Base-by-base conservation (phyloP, 2,113 vertebrate species). In the Otus sunia region DNA sequence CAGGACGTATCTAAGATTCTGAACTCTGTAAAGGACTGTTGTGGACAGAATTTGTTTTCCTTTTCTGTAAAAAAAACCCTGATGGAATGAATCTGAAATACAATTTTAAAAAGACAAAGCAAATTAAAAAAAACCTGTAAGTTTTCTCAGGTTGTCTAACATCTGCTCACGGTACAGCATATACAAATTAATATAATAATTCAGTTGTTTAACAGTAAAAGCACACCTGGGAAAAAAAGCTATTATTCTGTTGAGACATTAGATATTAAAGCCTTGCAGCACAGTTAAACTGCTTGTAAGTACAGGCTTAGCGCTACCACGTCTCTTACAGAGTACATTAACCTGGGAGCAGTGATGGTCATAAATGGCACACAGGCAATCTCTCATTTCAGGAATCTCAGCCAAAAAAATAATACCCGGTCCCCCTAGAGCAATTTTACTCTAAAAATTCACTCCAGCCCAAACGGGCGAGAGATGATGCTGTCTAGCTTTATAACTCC, bases 391-490 rank as follows among this genome's bases (percentile, higher is more conserved):
- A 6, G 49, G 36, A 36, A 32, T 20, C 32, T 16, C 81, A 1
- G 78, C 50, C 82, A 30, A n/a, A 66, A 58, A 72, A 60, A 25
- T 0, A 90, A 45, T 3, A 45, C 12, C 17, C 74, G 41, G 55
- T 2, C 45, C 82, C 69, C 34, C 49, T 12, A 23, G n/a, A 69
- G 50, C 19, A n/a, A 25, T 7, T 27, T 37, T 8, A 16, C 39
- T 56, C 34, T 22, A 5, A 29, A 75, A 73, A 39, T 7, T 3
- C 47, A 3, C 68, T 26, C 23, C 26, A 14, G 58, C 11, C 32
- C 64, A 2, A 77, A 56, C 1, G 16, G 55, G 41, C 4, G 3
- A 10, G 58, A 12, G 58, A 26, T 14, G 29, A 0, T 26, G 53
- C 62, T 19, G 71, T 10, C 72, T 23, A 3, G 63, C 71, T 20